Conservation (phyloP, 1,140 invertebrate genomes). For the Magallana ariakensis region DNA sequence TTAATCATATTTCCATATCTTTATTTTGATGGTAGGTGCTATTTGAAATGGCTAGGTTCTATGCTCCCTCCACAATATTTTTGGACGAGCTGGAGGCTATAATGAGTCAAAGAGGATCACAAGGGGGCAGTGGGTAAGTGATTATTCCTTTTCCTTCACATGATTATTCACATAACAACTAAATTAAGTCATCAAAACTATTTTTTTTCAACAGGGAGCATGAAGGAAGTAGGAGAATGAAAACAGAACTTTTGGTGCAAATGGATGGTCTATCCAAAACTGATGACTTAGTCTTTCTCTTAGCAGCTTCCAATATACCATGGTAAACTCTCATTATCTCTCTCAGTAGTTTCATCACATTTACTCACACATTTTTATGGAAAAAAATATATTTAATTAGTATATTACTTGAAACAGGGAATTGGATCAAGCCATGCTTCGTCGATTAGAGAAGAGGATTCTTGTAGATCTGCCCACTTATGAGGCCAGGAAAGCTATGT, state of each 20-base stretch:
- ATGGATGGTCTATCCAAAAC: conserved; percentile 84
- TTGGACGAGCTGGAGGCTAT: conserved; percentile 82
- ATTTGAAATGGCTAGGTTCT: conserved; percentile 81
- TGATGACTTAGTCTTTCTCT: conserved; percentile 87
- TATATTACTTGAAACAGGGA: conserved; percentile 83
- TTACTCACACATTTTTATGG: neutral
- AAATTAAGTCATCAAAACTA: neutral
- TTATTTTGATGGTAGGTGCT: conserved; percentile 75
- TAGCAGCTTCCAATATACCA: conserved; percentile 94
- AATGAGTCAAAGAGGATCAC: conserved; percentile 81
- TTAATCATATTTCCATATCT: neutral
- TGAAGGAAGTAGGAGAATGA: conserved; percentile 82
- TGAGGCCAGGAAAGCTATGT: conserved; percentile 85
- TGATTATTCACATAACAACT: no score
- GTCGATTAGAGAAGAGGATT: conserved; percentile 93
- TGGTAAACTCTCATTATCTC: conserved; percentile 83
- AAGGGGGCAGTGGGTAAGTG: conserved; percentile 75
- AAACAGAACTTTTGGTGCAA: conserved; percentile 89
- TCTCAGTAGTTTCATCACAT: neutral
- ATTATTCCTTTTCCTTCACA: neutral
- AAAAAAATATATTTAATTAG: neutral
- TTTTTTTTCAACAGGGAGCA: conserved; percentile 79
- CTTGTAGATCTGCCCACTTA: conserved; percentile 88
- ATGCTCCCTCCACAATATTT: conserved; percentile 82
- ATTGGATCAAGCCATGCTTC: conserved; percentile 91